Conservation (phyloP, 2,797 vertebrate species). For the Buphagus erythrorhynchus region DNA sequence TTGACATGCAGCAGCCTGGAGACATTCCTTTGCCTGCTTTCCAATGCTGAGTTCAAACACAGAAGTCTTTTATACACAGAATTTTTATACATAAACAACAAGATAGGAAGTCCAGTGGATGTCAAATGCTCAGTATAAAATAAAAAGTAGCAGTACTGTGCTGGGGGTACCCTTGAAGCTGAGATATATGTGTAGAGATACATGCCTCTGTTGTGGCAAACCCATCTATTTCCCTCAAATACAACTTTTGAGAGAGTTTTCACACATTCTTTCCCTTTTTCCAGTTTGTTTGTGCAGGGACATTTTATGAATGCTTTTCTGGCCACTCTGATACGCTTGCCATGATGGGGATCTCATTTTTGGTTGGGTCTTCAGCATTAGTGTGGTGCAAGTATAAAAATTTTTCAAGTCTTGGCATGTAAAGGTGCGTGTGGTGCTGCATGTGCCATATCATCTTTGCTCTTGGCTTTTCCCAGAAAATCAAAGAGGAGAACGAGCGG, state of each 20-base stretch:
- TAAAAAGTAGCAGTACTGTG: not conserved
- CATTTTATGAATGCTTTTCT: not conserved
- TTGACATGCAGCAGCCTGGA: conserved; percentile 39
- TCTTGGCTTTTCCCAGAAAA: conserved; percentile 82
- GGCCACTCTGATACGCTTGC: not conserved
- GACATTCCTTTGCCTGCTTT: conserved; percentile 1
- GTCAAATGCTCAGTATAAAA: not conserved
- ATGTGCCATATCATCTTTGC: not conserved
- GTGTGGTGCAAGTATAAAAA: not conserved
- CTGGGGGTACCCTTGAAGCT: not conserved
- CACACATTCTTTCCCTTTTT: not conserved
- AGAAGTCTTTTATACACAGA: not conserved
- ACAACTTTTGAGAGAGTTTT: not conserved
- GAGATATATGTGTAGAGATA: not conserved
- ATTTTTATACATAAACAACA: not conserved
- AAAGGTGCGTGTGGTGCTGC: not conserved
- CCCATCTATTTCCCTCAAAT: not conserved
- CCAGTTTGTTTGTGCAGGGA: not conserved
- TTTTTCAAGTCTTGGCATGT: not conserved
- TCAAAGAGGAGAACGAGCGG: conserved; percentile 92
- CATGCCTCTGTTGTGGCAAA: not conserved
- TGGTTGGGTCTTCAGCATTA: not conserved
- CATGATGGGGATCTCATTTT: not conserved
- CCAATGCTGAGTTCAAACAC: not conserved
- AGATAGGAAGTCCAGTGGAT: not conserved